Evolutionary conservation across 1,140 invertebrate genomes (phyloP).

Genomic region (Diachasmimorpha longicaudata): DNA sequence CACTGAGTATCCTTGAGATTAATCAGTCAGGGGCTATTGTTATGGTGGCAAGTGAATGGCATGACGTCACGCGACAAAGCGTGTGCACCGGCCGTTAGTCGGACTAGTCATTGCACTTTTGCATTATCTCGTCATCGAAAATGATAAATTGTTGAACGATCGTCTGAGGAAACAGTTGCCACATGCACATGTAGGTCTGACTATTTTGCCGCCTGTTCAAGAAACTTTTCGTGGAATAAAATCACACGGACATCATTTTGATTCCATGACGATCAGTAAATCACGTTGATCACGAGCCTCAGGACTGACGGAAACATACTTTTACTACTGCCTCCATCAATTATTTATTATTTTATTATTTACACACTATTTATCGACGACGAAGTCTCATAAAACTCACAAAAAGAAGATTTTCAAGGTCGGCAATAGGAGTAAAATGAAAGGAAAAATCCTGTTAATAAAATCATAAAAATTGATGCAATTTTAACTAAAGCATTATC

Average conservation of each 20-base stretch:
- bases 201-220: too few species aligned
- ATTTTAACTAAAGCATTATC: too few species aligned
- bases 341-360: too few species aligned
- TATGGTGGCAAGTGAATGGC: constrained; percentile 32
- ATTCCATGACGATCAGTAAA: background rate
- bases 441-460: too few species aligned
- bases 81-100: constrained; percentile 33
- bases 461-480: too few species aligned
- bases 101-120: constrained; percentile 21
- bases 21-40: background rate
- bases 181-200: background rate
- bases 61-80: constrained; percentile 37
- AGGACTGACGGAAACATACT: background rate
- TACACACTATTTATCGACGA: background rate
- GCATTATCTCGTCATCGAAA: constrained; percentile 30
- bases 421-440: too few species aligned
- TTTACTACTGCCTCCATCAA: background rate
- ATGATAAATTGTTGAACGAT: background rate
- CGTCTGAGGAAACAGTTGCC: background rate
- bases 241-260: background rate
- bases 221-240: background rate
- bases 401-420: too few species aligned
- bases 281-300: background rate
- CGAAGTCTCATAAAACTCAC: too few species aligned
- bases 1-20: constrained; percentile 5